Conservation (phyloP, 2,113 vertebrate genomes). For the Brachypteracias leptosomus region DNA sequence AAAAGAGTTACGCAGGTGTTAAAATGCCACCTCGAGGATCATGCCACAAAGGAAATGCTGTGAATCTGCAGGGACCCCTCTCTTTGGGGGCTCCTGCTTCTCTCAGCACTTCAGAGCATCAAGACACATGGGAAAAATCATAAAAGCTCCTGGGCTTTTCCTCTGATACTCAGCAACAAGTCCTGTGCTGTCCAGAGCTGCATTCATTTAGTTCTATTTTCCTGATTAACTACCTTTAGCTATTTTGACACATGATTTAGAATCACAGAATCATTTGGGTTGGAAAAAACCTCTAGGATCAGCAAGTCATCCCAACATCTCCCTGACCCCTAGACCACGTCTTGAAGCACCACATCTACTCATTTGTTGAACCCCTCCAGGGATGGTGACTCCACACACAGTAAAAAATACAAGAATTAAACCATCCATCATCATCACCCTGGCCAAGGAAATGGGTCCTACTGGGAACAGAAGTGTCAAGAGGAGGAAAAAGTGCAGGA, state of each 20-base stretch:
- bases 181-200: not conserved
- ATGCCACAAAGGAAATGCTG: not conserved
- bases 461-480: not conserved
- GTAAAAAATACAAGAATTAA: not conserved
- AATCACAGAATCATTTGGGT: no score
- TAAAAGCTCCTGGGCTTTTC: not conserved
- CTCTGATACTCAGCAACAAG: not conserved
- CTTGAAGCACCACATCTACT: no score
- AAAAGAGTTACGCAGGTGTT: conserved; percentile 40
- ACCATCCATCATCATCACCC: not conserved
- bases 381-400: not conserved
- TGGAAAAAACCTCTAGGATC: no score
- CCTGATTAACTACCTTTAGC: not conserved
- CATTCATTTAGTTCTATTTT: not conserved
- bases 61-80: not conserved
- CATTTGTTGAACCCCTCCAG: no score
- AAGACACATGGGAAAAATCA: not conserved
- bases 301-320: no score
- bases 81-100: not conserved
- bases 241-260: not conserved
- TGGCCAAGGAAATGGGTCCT: not conserved
- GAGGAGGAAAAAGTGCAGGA: not conserved
- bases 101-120: not conserved
- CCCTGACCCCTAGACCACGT: no score
- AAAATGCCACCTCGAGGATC: conserved; percentile 9